These are phyloP conservation scores for Acholoe squamosa DNA, from an alignment of 2,888 invertebrate species.

Conservation along the genomic window DNA sequence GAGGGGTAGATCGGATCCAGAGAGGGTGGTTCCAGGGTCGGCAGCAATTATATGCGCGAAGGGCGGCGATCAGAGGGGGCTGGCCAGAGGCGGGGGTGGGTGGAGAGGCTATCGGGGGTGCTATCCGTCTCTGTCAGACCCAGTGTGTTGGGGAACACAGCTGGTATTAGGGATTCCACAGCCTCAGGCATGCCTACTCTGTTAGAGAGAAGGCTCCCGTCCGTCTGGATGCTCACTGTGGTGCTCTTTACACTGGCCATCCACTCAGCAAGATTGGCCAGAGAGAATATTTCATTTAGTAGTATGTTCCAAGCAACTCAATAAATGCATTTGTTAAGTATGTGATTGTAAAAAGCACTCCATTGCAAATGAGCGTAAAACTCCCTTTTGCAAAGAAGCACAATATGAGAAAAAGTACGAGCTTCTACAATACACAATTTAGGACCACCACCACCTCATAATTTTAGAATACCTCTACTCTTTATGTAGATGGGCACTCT, in stretches of 20 bases:
- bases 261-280: too few species aligned
- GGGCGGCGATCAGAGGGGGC: background rate
- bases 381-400: too few species aligned
- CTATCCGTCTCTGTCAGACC: background rate
- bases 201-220: background rate
- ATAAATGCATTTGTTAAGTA: too few species aligned
- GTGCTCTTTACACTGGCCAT: background rate
- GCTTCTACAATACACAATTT: too few species aligned
- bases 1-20: constrained; percentile 10
- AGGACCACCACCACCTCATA: too few species aligned
- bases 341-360: too few species aligned
- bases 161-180: constrained; percentile 9
- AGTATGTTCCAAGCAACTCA: background rate
- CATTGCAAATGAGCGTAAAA: too few species aligned
- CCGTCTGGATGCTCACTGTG: background rate
- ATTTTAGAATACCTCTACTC: too few species aligned
- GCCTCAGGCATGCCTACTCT: constrained; percentile 3
- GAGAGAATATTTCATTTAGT: background rate
- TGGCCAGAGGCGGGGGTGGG: constrained; percentile 11
- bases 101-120: constrained; percentile 20
- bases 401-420: too few species aligned
- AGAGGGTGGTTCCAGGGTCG: constrained; percentile 10
- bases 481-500: too few species aligned
- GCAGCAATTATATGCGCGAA: constrained; percentile 18
- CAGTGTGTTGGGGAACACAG: constrained; percentile 26